Conservation (phyloP, 1,140 invertebrate genomes). For the Dreissena rostriformis region DNA sequence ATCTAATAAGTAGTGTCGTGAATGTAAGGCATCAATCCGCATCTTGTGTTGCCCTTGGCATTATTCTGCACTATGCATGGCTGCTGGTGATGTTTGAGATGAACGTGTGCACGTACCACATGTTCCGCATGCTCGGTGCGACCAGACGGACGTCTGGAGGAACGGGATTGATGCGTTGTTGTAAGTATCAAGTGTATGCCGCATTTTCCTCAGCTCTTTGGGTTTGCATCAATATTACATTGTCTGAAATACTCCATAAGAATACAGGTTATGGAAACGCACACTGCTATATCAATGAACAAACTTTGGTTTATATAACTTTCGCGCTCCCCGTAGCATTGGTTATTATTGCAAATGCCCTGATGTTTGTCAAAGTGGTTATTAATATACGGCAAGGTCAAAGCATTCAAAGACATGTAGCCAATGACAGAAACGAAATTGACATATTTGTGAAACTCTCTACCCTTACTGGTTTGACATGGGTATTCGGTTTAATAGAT, state of each 20-base stretch:
- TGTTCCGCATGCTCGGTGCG: constrained; percentile 5
- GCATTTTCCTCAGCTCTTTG: neutral
- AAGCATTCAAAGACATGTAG: neutral
- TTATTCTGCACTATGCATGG: constrained; percentile 13
- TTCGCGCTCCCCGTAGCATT: constrained; percentile 27
- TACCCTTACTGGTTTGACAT: constrained; percentile 34
- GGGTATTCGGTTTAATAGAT: constrained; percentile 46
- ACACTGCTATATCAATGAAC: constrained; percentile 35
- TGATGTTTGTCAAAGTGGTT: constrained; percentile 11
- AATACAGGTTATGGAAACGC: constrained; percentile 24
- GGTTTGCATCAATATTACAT: constrained; percentile 7
- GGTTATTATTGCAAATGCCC: constrained; percentile 8
- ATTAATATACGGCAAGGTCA: neutral
- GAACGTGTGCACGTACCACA: constrained; percentile 46
- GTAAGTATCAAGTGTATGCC: constrained; percentile 2
- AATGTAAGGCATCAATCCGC: neutral
- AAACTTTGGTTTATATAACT: constrained; percentile 24
- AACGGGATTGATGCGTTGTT: neutral
- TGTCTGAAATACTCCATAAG: neutral
- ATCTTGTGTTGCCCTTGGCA: neutral
- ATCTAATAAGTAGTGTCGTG: neutral
- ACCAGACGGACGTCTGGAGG: neutral
- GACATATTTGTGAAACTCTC: constrained; percentile 45
- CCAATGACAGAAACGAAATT: constrained; percentile 27
- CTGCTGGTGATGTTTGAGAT: constrained; percentile 25